Percentiles rank a stretch among this genome's conserved stretches.
Evolutionary conservation across 2,888 invertebrate species (phyloP).

Genomic region (Atethmia centrago): DNA sequence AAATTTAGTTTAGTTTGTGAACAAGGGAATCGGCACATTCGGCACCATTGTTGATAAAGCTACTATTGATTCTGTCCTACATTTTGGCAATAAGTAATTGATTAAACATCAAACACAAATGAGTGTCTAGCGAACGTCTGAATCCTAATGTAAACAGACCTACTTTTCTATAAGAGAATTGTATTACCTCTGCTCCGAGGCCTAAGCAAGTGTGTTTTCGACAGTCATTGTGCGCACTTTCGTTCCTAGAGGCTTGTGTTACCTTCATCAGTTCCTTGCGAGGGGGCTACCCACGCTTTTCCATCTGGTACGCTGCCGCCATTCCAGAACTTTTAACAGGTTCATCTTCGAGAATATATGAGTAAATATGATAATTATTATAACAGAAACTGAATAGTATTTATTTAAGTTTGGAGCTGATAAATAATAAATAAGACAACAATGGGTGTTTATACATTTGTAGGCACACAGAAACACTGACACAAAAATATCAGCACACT

Average conservation of each 20-base stretch:
- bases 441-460: neutral
- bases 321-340: neutral
- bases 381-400: neutral
- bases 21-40: too few species aligned
- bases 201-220: neutral
- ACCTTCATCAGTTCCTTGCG: neutral
- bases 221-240: slow-evolving; percentile 14
- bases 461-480: neutral
- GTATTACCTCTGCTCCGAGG: slow-evolving; percentile 27
- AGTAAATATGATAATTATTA: neutral
- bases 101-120: slow-evolving; percentile 39
- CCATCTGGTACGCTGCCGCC: neutral
- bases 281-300: neutral
- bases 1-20: too few species aligned
- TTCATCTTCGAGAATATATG: neutral
- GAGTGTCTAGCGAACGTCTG: slow-evolving; percentile 55
- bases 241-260: neutral
- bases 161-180: slow-evolving; percentile 38
- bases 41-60: too few species aligned
- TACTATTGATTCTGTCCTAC: slow-evolving; percentile 17
- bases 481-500: slow-evolving; percentile 24
- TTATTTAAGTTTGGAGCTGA: neutral
- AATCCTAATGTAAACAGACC: slow-evolving; percentile 52
- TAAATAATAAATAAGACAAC: slow-evolving; percentile 14
- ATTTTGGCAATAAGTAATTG: slow-evolving; percentile 34